phyloP scores from a whole-genome alignment of 2,113 vertebrate species.

The Caranx ignobilis region DNA sequence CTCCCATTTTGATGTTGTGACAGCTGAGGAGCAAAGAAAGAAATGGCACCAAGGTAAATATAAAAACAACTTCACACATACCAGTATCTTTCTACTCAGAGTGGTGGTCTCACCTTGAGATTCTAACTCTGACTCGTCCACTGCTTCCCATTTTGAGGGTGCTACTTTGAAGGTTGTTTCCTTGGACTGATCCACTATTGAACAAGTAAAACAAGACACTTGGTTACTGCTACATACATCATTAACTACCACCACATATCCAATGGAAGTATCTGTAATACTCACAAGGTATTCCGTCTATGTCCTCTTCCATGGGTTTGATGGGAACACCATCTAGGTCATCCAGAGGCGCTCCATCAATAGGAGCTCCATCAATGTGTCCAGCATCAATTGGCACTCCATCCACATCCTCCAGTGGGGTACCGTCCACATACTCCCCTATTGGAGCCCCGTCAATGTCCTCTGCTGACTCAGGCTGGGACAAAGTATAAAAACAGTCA shows the following conservation, averaged over 20 bases:
- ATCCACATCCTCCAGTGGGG: constrained; percentile 94
- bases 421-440: constrained; percentile 92
- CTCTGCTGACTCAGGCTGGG: constrained; percentile 74
- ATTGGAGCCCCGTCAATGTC: constrained; percentile 98
- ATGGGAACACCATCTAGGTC: constrained; percentile 97
- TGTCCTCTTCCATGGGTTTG: constrained; percentile 93
- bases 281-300: constrained; percentile 97
- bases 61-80: neutral
- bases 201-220: neutral
- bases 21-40: constrained; percentile 83
- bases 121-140: constrained; percentile 93
- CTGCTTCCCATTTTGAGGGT: constrained; percentile 98
- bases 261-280: constrained; percentile 11
- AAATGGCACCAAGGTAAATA: neutral
- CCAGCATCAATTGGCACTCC: constrained; percentile 91
- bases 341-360: constrained; percentile 90
- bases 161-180: constrained; percentile 96
- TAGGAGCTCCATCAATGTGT: constrained; percentile 81
- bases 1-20: constrained; percentile 99
- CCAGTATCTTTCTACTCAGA: neutral
- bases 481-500: neutral
- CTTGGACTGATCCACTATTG: constrained; percentile 85
- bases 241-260: no score
- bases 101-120: constrained; percentile 88
- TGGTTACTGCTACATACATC: neutral